phyloP scores from a whole-genome alignment of 2,113 vertebrate species.

The Myodes glareolus region DNA sequence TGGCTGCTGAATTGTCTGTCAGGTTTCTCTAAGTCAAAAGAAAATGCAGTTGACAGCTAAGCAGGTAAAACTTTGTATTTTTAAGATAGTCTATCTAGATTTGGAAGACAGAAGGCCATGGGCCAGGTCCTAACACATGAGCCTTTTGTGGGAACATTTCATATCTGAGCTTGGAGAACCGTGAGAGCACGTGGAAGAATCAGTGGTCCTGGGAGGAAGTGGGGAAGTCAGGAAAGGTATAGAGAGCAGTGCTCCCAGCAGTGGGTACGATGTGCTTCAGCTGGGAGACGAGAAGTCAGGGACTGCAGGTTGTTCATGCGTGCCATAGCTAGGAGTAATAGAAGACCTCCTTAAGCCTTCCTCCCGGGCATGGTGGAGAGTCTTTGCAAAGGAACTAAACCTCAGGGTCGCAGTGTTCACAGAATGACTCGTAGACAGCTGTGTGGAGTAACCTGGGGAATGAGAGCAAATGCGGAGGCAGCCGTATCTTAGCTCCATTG shows the following conservation, averaged over 20 bases:
- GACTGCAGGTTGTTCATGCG: not conserved
- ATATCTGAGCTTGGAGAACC: not conserved
- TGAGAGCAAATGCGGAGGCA: not conserved
- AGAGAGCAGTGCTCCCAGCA: not conserved
- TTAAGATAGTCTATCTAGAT: constrained; percentile 37
- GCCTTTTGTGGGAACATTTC: not conserved
- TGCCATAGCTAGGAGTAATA: not conserved
- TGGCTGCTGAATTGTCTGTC: not conserved
- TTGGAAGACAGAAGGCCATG: not conserved
- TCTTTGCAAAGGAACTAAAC: not conserved
- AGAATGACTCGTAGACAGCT: not conserved
- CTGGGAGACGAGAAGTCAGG: not conserved
- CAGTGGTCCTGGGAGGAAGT: not conserved
- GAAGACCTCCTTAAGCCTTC: not conserved
- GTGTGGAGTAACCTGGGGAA: not conserved
- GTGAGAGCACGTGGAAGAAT: not conserved
- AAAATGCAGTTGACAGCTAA: not conserved
- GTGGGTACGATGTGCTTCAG: not conserved
- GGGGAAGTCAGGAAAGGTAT: not conserved
- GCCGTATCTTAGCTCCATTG: not conserved
- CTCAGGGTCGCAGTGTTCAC: not conserved
- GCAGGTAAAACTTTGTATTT: not conserved
- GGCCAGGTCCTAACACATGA: not conserved
- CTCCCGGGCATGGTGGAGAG: not conserved
- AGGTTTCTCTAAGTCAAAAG: constrained; percentile 1